A percentile compares a stretch with the other conserved stretches of the same genome.
These are phyloP conservation scores for Hydropsyche tenuis DNA, from an alignment of 1,140 invertebrate species.

Conservation along the genomic window DNA sequence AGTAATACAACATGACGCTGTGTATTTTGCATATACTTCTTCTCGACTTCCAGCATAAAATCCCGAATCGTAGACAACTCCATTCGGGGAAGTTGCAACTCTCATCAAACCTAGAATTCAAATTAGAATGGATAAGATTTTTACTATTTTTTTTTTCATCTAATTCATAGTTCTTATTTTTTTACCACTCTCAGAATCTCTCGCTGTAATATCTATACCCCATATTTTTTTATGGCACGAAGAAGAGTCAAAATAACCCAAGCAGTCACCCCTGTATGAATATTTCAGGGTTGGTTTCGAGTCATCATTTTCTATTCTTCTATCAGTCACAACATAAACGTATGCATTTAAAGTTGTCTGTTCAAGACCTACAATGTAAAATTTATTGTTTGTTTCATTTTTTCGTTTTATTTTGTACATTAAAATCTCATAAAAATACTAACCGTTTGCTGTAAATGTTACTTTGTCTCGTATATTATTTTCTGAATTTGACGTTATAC, in stretches of 20 bases:
- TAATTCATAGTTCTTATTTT: not conserved
- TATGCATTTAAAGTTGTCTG: conserved; percentile 57
- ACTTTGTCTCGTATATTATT: conserved; percentile 64
- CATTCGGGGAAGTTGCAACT: conserved; percentile 62
- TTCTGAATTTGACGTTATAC: conserved; percentile 58
- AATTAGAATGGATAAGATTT: not conserved
- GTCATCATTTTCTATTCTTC: conserved; percentile 54
- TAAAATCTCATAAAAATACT: conserved; percentile 44
- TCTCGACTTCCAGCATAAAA: conserved; percentile 68
- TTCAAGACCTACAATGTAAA: conserved; percentile 53
- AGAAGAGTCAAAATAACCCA: conserved; percentile 55
- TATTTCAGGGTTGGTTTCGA: conserved; percentile 60
- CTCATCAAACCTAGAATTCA: conserved; percentile 63
- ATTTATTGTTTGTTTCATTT: not conserved
- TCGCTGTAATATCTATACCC: conserved; percentile 67
- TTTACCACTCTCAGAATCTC: conserved; percentile 64
- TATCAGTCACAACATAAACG: conserved; percentile 59
- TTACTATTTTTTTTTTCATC: not conserved
- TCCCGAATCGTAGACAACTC: conserved; percentile 54
- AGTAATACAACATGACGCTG: conserved; percentile 68
- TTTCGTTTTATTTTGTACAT: no score
- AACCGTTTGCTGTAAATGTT: conserved; percentile 64
- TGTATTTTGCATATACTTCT: conserved; percentile 65
- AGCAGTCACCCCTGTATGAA: conserved; percentile 64
- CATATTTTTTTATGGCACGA: conserved; percentile 66